Base-by-base conservation (phyloP, 1,140 invertebrate genomes). In the Cydia splendana region DNA sequence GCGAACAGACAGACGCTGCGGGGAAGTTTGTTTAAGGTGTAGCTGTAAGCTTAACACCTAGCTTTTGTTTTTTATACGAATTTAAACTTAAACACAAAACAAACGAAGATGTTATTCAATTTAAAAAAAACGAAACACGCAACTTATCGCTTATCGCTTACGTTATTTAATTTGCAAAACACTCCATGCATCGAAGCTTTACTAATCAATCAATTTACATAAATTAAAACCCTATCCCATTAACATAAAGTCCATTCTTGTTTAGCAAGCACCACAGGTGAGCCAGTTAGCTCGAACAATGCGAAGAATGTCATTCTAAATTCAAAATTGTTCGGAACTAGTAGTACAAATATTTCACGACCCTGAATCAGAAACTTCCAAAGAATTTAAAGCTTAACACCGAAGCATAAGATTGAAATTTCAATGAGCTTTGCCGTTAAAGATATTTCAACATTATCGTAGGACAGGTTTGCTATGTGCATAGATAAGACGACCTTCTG, bases 281-380 rank as follows among this genome's bases (percentile, higher is more conserved):
- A 18, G n/a, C 53, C 53, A n/a, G 53, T 57, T 57, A 57, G 15
- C 48, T 51, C 53, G n/a, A 57, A 57, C 53, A 57, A 57, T 57
- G 53, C 7, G 53, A 57, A n/a, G 65, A 69, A 69, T 69, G 65
- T 69, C 12, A 69, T 69, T 69, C 28, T 9, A 69, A 69, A 69
- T 69, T 69, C 65, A 69, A 69, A 57, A 69, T 34, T 34, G 65
- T 69, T 69, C 65, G 65, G 65, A 69, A 69, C 65, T 69, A 69
- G 65, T 69, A 69, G 65, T 38, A 69, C 65, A 69, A 69, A 69
- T 69, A 69, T 69, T 65, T 69, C 65, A 69, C 65, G 65, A 69
- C 65, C 65, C 65, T 69, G 65, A 34, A 30, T 18, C 15, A 13
- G 13, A 34, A 24, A n/a, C 30, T 69, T 4, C 65, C n/a, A 69